These are phyloP conservation scores for Gonioctena quinquepunctata DNA, from an alignment of 1,140 invertebrate species.

Conservation along the genomic window DNA sequence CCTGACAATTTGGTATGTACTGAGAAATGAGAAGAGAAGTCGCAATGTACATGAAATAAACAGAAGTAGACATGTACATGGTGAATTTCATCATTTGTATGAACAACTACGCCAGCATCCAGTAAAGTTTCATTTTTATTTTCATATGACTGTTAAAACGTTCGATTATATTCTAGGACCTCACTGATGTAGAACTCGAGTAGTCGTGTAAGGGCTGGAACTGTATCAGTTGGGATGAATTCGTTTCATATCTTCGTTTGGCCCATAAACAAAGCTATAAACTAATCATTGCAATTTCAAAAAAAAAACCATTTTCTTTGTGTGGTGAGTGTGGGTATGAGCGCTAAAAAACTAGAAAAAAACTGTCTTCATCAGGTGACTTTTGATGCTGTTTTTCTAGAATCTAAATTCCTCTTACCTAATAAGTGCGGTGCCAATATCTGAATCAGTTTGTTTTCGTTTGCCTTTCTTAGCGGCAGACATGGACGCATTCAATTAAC, in stretches of 20 bases:
- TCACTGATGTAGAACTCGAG: background rate
- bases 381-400: background rate
- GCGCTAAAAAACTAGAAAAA: background rate
- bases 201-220: background rate
- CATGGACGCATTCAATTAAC: too few species aligned
- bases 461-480: too few species aligned
- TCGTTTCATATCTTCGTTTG: background rate
- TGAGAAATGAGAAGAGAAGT: too few species aligned
- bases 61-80: too few species aligned
- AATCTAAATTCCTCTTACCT: constrained; percentile 2
- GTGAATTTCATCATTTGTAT: too few species aligned
- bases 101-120: constrained; percentile 3
- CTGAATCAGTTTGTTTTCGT: too few species aligned
- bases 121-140: constrained; percentile 4
- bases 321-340: background rate
- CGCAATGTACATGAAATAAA: too few species aligned
- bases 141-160: background rate
- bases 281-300: too few species aligned
- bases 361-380: background rate
- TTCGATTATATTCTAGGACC: constrained; percentile 7
- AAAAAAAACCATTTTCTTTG: background rate
- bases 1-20: too few species aligned
- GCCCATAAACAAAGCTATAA: too few species aligned
- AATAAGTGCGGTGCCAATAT: background rate
- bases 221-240: background rate